Base-by-base conservation (phyloP, 2,888 invertebrate genomes). In the Sepioteuthis lessoniana region DNA sequence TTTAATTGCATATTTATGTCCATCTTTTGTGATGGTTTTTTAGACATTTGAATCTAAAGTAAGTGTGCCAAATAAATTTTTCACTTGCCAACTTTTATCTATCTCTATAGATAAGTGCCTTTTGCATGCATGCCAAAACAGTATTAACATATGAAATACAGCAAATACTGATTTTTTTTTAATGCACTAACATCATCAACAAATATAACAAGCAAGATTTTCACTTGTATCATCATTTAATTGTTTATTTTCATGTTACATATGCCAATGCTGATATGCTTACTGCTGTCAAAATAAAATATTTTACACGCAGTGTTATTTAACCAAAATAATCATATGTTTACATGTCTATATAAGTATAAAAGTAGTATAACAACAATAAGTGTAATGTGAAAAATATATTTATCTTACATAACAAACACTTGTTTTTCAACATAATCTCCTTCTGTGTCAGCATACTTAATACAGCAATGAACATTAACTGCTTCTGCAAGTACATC, bases 41-140 rank as follows among this genome's bases (percentile, higher is more conserved):
- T 76, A n/a, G n/a, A 76, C n/a, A 76, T n/a, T 76, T 76, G 76
- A 76, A 60, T 60, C 60, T 60, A 60, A 60, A 76, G 76, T 76
- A 76, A 76, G 76, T 76, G 25, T 28, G n/a, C 31, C 76, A n/a
- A n/a, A n/a, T 76, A 76, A 76, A 76, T n/a, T 76, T 76, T 76
- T 13, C 8, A 76, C n/a, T n/a, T 76, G 19, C 76, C 76, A 76
- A n/a, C n/a, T 76, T 76, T 31, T 76, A 76, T 76, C 25, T 55
- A 31, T n/a, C 8, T 76, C 8, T 31, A 2, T 76, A 76, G 7
- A 28, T 25, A 60, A 21, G 21, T 8, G 28, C 8, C 76, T 76
- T 76, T 76, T n/a, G 76, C 10, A n/a, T 76, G 31, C 10, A 76
- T 76, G n/a, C 76, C 31, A n/a, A 10, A 31, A 50, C 50, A 0